Conservation (phyloP, 2,113 vertebrate species). For the Tetrax tetrax region DNA sequence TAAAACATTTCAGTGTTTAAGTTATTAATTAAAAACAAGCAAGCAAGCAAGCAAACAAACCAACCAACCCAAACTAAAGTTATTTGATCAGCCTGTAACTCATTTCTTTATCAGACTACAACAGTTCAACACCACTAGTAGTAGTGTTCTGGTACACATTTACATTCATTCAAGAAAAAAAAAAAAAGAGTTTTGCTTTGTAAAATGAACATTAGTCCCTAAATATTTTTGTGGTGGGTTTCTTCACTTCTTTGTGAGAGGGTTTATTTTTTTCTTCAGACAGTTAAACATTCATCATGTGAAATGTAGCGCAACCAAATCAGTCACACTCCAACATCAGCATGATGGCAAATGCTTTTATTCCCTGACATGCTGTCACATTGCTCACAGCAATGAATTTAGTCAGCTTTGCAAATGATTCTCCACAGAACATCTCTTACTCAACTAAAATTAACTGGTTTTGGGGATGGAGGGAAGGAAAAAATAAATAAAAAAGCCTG, state of each 20-base stretch:
- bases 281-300: background rate
- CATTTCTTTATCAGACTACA: background rate
- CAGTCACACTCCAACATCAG: background rate
- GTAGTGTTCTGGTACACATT: background rate
- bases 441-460: background rate
- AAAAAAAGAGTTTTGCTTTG: background rate
- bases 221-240: background rate
- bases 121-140: background rate
- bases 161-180: background rate
- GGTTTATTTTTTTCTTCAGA: background rate
- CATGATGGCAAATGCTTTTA: background rate
- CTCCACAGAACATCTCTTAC: background rate
- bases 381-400: background rate
- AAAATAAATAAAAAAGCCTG: background rate
- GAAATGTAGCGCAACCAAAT: background rate
- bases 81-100: background rate
- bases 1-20: background rate
- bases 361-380: background rate
- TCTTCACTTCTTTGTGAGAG: background rate
- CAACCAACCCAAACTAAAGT: background rate
- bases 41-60: rapidly evolving
- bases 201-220: background rate
- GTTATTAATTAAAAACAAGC: background rate
- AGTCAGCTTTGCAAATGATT: background rate
- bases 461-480: background rate